Base-by-base conservation (phyloP, 2,113 vertebrate genomes). In the Heptranchias perlo region DNA sequence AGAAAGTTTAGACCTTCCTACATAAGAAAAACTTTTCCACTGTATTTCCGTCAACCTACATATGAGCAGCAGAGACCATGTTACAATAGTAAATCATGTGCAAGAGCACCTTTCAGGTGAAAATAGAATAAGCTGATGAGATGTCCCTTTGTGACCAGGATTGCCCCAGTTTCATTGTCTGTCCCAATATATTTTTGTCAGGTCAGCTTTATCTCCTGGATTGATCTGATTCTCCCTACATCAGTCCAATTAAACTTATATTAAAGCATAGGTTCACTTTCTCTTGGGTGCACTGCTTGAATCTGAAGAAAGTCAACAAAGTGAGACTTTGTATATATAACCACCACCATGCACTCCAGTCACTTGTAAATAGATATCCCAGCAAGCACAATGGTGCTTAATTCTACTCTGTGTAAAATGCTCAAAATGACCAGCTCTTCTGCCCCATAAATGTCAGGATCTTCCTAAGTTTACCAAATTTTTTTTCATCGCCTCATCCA, bases 121-220 rank as follows among this genome's bases (percentile, higher is more conserved):
- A 89, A 89, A 89, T 89, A 58, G 86, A 28, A 54, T 58, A 58
- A 3, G 49, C 25, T 87, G 25, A 54, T 49, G 21, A 86, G 82
- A 86, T 89, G 86, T 89, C 86, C 86, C 86, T 16, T 54, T 89
- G 86, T 89, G 86, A 89, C 86, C 47, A 89, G 49, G 8, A 31
- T 89, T 31, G 86, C 25, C 86, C 86, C 31, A 89, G 49, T 89
- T 89, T 89, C 49, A 86, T 54, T 54, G 86, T 31, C 86, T 89
- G 49, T 11, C 86, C 86, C 52, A 89, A 52, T 87, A 52, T 52
- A 89, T 14, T 54, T 89, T 1, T 89, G 86, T 89, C 49, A 82
- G n/a, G 76, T 3, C 18, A 11, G 84, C 28, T 87, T 87, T 23
- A 52, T 87, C 47, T 2, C 84, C 21, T 87, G 84, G 23, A 52